Conservation (phyloP, 2,113 vertebrate genomes). For the Limanda limanda region DNA sequence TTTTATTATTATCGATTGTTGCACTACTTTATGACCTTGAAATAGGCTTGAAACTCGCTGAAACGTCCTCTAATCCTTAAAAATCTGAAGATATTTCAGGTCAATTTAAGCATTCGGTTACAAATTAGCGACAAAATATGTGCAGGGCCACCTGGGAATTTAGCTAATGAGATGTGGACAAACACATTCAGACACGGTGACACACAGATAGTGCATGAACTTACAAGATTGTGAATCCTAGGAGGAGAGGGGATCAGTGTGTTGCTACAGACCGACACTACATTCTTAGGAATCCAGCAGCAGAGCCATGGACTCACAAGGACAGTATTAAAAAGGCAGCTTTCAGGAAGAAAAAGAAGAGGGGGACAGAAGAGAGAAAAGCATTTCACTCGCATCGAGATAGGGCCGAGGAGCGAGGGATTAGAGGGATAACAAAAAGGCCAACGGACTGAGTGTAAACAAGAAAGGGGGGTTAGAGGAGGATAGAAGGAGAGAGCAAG, state of each 20-base stretch:
- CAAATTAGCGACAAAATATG: neutral
- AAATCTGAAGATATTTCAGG: neutral
- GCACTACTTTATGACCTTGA: neutral
- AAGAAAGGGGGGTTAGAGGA: conserved; percentile 67
- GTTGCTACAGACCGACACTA: conserved; percentile 39
- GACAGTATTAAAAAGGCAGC: conserved; percentile 55
- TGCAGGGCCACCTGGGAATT: no score
- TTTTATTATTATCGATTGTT: neutral
- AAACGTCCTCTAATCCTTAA: neutral
- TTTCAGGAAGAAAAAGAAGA: neutral
- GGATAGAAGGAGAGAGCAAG: conserved; percentile 56
- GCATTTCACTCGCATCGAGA: conserved; percentile 56
- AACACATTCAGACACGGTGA: neutral
- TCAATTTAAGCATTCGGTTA: neutral
- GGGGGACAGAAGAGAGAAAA: neutral
- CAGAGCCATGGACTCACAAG: conserved; percentile 52
- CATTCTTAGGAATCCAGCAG: conserved; percentile 51
- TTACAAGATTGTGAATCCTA: conserved; percentile 2
- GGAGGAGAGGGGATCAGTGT: conserved; percentile 18
- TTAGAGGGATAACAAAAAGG: conserved; percentile 75
- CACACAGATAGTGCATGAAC: neutral
- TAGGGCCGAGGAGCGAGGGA: conserved; percentile 52
- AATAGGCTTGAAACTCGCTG: neutral
- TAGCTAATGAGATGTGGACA: neutral
- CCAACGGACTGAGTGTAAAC: conserved; percentile 73